Evolutionary conservation across 1,140 invertebrate genomes (phyloP).

Genomic region (Atopsyche davidsoni): DNA sequence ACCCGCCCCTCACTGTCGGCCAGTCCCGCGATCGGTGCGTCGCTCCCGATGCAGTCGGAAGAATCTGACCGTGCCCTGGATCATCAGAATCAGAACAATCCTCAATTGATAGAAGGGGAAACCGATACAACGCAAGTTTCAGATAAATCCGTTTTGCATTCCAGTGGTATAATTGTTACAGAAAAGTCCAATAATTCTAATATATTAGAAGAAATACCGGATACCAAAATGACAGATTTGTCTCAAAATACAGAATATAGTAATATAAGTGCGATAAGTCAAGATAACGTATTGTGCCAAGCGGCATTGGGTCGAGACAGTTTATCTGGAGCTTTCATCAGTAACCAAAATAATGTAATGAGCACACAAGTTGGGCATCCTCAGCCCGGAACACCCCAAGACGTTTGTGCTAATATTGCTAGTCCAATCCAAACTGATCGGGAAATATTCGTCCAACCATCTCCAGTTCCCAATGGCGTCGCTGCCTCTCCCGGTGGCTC

Average conservation of each 20-base stretch:
- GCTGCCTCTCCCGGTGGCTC: constrained; percentile 30
- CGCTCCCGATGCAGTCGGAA: constrained; percentile 25
- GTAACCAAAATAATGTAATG: neutral
- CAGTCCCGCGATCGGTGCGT: constrained; percentile 16
- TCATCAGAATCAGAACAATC: neutral
- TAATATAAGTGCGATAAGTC: constrained; percentile 11
- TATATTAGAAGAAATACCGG: constrained; percentile 46
- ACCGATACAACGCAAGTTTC: constrained; percentile 37
- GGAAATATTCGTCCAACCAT: constrained; percentile 17
- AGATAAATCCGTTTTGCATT: constrained; percentile 41
- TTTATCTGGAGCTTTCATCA: neutral
- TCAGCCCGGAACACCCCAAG: neutral
- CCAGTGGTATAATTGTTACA: constrained; percentile 45
- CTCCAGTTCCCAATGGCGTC: constrained; percentile 2
- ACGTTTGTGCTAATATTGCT: neutral
- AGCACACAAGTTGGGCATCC: constrained; percentile 4
- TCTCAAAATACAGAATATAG: constrained; percentile 37
- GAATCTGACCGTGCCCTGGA: constrained; percentile 11
- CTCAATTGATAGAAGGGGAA: constrained; percentile 35
- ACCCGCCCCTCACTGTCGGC: constrained; percentile 32
- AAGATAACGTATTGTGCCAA: constrained; percentile 7
- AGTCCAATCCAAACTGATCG: constrained; percentile 5
- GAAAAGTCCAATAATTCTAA: constrained; percentile 41
- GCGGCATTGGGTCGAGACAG: constrained; percentile 1
- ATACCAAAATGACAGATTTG: constrained; percentile 47